Base-by-base conservation (phyloP, 2,888 invertebrate species). In the Tenthredo mesomela region DNA sequence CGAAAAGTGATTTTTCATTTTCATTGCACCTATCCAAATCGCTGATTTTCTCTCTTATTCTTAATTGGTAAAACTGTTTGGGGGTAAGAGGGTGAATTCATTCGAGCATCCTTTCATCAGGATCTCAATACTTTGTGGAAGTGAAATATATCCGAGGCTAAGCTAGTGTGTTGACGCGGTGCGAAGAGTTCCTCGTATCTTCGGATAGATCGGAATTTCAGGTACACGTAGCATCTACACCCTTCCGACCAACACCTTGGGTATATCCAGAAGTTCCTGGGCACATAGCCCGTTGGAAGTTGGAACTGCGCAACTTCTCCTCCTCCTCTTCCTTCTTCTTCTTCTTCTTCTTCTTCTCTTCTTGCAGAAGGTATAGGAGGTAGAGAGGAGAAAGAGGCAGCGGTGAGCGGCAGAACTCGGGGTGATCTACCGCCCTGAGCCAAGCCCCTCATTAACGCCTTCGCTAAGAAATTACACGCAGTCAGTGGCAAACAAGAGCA, bases 371-470 rank as follows among this genome's bases (percentile, higher is more conserved):
- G 10, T 25, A 47, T n/a, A n/a, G n/a, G 33, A 43, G 43, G 12
- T 21, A 43, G 78, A 58, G 58, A 9, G 25, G 78, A 58, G 58
- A 9, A 10, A 58, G 58, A 33, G 40, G 80, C 40, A 33, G 65
- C 65, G 33, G 58, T 33, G 75, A 18, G 61, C 80, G 37, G 80
- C 58, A 58, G 40, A 67, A 43, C 88, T 85, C 88, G 86, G 86
- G 90, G 92, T 92, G 92, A 92, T 92, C 92, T 92, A 92, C 92
- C 92, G 92, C 92, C 89, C 89, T 89, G 90, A 91, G 91, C 91
- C 92, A 92, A 92, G 92, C 92, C 91, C 92, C 92, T 92, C 92
- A 92, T 92, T 92, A 92, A 92, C 92, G 92, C 92, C 92, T 92
- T 92, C 91, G 92, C 92, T 91, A 92, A 92, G 92, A 92, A 92